Evolutionary conservation across 2,113 vertebrate species (phyloP).

Genomic region (Deroptyus accipitrinus): DNA sequence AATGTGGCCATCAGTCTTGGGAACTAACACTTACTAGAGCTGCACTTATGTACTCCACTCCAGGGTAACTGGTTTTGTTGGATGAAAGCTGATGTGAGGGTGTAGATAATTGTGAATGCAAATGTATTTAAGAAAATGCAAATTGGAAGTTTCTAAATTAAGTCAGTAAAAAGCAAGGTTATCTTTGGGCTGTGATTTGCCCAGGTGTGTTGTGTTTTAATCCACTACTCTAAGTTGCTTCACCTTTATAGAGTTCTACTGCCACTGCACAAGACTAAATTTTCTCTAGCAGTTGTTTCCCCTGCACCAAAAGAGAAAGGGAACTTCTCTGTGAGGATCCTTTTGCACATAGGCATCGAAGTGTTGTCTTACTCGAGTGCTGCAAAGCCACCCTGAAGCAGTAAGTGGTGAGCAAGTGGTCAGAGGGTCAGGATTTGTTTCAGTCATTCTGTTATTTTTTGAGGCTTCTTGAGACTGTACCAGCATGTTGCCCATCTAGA

Average conservation of each 20-base stretch:
- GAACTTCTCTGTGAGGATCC: neutral
- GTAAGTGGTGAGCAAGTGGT: neutral
- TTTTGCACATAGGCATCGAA: neutral
- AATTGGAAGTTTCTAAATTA: neutral
- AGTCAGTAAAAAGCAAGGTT: neutral
- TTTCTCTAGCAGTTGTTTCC: neutral
- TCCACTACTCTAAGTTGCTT: neutral
- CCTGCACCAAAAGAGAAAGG: neutral
- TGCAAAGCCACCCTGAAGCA: neutral
- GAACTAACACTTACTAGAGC: neutral
- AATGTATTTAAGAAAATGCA: neutral
- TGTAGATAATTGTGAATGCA: neutral
- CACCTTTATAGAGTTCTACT: neutral
- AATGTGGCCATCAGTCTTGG: neutral
- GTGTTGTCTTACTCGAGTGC: neutral
- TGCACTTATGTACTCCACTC: accelerated
- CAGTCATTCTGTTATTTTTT: neutral
- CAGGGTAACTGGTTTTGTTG: neutral
- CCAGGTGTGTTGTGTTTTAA: neutral
- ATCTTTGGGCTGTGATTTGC: neutral
- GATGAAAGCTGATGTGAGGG: neutral
- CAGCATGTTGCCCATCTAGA: neutral
- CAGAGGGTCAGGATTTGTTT: neutral
- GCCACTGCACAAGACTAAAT: neutral
- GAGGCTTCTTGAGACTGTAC: neutral